phyloP scores from a whole-genome alignment of 2,113 vertebrate genomes.

The Hemiprocne comata region DNA sequence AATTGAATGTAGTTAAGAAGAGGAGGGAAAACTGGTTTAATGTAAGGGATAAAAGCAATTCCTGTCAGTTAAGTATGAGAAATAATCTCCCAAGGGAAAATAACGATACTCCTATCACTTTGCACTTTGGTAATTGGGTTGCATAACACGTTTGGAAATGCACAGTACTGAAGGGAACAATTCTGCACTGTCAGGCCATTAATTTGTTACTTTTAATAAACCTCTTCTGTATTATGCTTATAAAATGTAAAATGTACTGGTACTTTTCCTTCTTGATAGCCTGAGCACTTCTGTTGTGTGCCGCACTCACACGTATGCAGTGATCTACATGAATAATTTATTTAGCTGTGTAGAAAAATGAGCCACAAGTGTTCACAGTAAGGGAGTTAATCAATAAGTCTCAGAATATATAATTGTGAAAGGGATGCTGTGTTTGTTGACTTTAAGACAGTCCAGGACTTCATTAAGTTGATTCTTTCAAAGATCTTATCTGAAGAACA shows the following conservation, averaged over 20 bases:
- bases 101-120: background rate
- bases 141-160: background rate
- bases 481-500: background rate
- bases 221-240: background rate
- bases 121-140: background rate
- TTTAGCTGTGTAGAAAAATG: background rate
- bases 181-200: background rate
- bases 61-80: background rate
- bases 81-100: background rate
- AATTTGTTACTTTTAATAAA: constrained; percentile 1
- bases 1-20: background rate
- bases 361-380: background rate
- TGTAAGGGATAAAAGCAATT: background rate
- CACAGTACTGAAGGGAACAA: background rate
- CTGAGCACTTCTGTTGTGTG: background rate
- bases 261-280: background rate
- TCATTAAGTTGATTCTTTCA: constrained; percentile 5
- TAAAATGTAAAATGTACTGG: background rate
- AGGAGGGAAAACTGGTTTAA: background rate
- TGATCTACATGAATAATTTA: background rate
- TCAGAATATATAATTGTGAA: background rate
- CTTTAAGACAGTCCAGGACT: background rate
- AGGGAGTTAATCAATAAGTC: background rate
- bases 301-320: background rate
- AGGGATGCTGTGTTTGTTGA: background rate